A percentile compares a stretch with the other conserved stretches of the same genome.
These are phyloP conservation scores for Mimumesa dahlbomi DNA, from an alignment of 2,888 invertebrate genomes.

Conservation along the genomic window DNA sequence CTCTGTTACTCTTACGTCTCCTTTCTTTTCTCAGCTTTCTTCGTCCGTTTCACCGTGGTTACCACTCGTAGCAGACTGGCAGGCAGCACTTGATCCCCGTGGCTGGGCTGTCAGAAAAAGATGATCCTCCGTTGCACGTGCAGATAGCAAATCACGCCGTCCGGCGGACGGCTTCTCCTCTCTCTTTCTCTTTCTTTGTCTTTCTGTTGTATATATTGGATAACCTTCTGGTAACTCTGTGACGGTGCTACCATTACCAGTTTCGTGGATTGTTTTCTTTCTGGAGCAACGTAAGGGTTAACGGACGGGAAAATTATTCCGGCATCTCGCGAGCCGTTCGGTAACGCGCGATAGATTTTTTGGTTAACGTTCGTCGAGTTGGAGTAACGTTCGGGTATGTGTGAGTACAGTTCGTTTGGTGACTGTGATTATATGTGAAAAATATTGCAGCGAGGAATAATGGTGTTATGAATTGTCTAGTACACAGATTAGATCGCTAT, in stretches of 20 bases:
- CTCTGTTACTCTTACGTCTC: conserved; percentile 8
- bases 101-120: conserved; percentile 56
- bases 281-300: too few species aligned
- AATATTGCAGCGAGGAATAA: too few species aligned
- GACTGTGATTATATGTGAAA: too few species aligned
- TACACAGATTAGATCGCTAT: too few species aligned
- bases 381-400: background rate
- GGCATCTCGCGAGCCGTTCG: too few species aligned
- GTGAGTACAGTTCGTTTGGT: too few species aligned
- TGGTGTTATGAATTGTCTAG: too few species aligned
- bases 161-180: conserved; percentile 10
- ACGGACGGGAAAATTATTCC: too few species aligned
- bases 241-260: too few species aligned
- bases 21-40: background rate
- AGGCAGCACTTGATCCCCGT: conserved; percentile 44
- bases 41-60: conserved; percentile 6
- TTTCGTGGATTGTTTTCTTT: too few species aligned
- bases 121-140: conserved; percentile 61
- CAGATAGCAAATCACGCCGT: conserved; percentile 56
- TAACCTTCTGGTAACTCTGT: background rate
- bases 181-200: background rate
- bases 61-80: conserved; percentile 46
- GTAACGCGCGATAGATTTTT: background rate
- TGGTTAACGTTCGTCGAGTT: background rate
- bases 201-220: background rate